Percentiles rank a stretch among this genome's conserved stretches.
Conservation (phyloP, 92 coral and sea anemone genomes). For the Desmophyllum pertusum region DNA sequence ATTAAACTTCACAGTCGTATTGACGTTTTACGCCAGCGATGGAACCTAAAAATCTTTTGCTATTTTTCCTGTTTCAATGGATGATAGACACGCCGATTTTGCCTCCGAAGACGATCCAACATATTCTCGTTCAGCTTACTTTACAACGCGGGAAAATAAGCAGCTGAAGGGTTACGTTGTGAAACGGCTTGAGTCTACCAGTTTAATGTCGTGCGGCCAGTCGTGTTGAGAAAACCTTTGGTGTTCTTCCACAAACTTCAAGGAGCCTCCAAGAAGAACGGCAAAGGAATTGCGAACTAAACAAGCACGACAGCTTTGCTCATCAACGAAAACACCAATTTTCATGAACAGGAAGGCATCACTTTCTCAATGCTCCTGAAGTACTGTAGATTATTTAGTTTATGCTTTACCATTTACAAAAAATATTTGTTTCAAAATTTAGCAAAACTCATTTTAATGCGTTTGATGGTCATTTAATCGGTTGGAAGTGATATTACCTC, state of each 20-base stretch:
- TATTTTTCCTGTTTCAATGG: not conserved
- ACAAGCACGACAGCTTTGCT: not conserved
- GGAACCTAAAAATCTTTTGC: not conserved
- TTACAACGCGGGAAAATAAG: conserved; percentile 1
- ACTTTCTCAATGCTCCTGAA: not conserved
- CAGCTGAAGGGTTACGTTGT: not conserved
- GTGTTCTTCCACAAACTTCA: conserved; percentile 12
- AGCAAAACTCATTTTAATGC: not conserved
- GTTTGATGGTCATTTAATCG: too few species aligned
- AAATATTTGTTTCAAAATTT: not conserved
- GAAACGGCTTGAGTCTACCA: not conserved
- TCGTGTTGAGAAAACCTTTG: not conserved
- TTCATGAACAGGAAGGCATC: not conserved
- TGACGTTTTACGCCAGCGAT: not conserved
- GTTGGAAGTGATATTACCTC: too few species aligned
- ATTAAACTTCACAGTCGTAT: not conserved
- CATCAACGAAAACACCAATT: not conserved
- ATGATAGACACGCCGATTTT: not conserved
- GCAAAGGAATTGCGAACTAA: conserved; percentile 3
- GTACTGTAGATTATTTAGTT: not conserved
- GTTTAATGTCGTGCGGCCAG: not conserved
- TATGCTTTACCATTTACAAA: not conserved
- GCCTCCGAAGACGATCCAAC: not conserved
- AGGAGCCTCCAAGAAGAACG: not conserved
- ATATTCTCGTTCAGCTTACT: not conserved